phyloP scores from a whole-genome alignment of 2,113 vertebrate genomes.

The Mus musculus region GRCm39 chr5:135371001-135371500 shows the following conservation, averaged over 20 bases:
- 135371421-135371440: not conserved
- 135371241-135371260: not conserved
- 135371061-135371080: not conserved
- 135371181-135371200: not conserved
- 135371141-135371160: not conserved
- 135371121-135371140: not conserved
- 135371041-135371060: not conserved
- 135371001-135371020: not conserved
- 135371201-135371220: not conserved
- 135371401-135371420: not conserved
- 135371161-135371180: not conserved
- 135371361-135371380: not conserved
- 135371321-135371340: not conserved
- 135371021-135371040: not conserved
- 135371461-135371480: not conserved
- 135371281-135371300: not conserved
- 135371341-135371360: not conserved
- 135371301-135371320: not conserved
- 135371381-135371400: not conserved
- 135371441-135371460: not conserved
- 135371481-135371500: not conserved
- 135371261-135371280: not conserved
- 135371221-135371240: not conserved
- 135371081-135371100: not conserved
- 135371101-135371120: not conserved